phyloP scores from a whole-genome alignment of 2,888 invertebrate genomes.

The Ceraclea dissimilis region DNA sequence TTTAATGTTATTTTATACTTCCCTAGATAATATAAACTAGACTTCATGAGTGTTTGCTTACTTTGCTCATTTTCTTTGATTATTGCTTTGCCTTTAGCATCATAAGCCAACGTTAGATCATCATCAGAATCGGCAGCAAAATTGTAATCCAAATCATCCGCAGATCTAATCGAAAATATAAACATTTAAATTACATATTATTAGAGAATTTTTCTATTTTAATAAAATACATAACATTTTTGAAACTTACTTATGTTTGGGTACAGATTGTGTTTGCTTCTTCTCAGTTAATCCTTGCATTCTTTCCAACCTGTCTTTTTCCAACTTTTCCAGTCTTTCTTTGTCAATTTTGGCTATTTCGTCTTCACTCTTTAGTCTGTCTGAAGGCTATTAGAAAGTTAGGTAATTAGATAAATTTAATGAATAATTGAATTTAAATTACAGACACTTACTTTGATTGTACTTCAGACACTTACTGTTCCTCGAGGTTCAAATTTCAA shows the following conservation, averaged over 20 bases:
- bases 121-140: conserved; percentile 54
- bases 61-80: conserved; percentile 37
- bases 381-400: conserved; percentile 52
- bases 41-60: conserved; percentile 20
- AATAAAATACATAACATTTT: not conserved
- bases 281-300: conserved; percentile 62
- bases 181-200: not conserved
- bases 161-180: conserved; percentile 44
- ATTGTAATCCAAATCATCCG: conserved; percentile 84
- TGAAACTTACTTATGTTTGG: conserved; percentile 55
- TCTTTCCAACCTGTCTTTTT: conserved; percentile 66
- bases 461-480: conserved; percentile 39
- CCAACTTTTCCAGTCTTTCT: conserved; percentile 66
- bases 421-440: not conserved
- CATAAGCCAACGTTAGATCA: conserved; percentile 44
- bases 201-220: not conserved
- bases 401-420: not conserved
- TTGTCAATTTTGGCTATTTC: conserved; percentile 75
- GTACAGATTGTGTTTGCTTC: conserved; percentile 29
- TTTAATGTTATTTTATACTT: no score
- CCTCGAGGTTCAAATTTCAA: conserved; percentile 77
- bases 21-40: conserved; percentile 31
- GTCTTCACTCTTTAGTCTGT: conserved; percentile 75
- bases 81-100: conserved; percentile 43
- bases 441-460: not conserved